A percentile compares a stretch with the other conserved stretches of the same genome.
These are phyloP conservation scores for Cataglyphis altisquamis DNA, from an alignment of 2,888 invertebrate species.

Conservation along the genomic window DNA sequence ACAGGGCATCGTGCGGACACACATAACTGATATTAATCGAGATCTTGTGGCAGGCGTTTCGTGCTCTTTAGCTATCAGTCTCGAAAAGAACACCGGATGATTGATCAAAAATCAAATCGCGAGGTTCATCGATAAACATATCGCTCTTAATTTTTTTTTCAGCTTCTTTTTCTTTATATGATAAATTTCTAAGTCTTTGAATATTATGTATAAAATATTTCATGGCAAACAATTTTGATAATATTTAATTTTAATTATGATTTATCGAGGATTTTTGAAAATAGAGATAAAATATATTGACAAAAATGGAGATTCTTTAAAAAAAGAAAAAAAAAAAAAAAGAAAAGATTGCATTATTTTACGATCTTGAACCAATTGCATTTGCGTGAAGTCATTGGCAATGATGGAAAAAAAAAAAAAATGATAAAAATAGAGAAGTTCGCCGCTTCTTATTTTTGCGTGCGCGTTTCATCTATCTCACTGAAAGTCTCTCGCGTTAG, in stretches of 20 bases:
- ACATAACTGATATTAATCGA: slow-evolving; percentile 48
- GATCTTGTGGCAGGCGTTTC: slow-evolving; percentile 54
- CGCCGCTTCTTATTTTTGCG: slow-evolving; percentile 37
- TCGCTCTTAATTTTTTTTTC: too few relatives aligned
- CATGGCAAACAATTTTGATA: background rate
- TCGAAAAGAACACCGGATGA: slow-evolving; percentile 28
- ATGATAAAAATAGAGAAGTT: slow-evolving; percentile 5
- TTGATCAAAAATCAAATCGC: slow-evolving; percentile 54
- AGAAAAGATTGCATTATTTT: background rate
- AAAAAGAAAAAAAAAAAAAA: too few relatives aligned
- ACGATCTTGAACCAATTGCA: background rate
- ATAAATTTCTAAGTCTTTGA: too few relatives aligned
- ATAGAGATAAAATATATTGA: background rate
- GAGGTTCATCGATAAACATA: background rate
- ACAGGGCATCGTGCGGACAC: slow-evolving; percentile 33
- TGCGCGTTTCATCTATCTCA: slow-evolving; percentile 15
- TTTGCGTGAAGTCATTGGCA: slow-evolving; percentile 8
- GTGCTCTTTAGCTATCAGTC: slow-evolving; percentile 51
- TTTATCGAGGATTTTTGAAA: background rate
- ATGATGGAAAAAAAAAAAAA: background rate
- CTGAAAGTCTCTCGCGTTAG: slow-evolving; percentile 26
- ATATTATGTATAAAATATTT: background rate
- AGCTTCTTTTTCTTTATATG: too few relatives aligned
- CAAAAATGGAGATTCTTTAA: background rate
- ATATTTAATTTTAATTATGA: background rate